These are phyloP conservation scores for Drosophila hamatofila DNA, from an alignment of 2,888 invertebrate species.

Conservation along the genomic window DNA sequence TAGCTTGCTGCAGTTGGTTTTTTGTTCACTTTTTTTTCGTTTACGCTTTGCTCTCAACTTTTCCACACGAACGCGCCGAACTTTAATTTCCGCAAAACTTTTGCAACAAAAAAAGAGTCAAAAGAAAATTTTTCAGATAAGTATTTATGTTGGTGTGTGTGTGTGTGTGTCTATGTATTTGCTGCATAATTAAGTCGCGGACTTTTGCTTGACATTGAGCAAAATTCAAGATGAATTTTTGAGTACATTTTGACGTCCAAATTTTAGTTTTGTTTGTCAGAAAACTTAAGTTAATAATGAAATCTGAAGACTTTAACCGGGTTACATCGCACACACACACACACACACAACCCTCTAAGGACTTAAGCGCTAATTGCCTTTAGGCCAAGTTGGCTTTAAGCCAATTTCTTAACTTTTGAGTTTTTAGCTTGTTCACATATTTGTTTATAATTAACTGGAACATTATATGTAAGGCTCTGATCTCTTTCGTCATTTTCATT, in stretches of 20 bases:
- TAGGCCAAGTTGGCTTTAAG: slow-evolving; percentile 45
- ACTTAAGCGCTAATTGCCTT: slow-evolving; percentile 49
- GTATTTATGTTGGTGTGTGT: background rate
- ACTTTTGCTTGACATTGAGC: slow-evolving; percentile 70
- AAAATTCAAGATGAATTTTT: slow-evolving; percentile 61
- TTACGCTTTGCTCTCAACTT: slow-evolving; percentile 39
- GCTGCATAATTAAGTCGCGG: slow-evolving; percentile 70
- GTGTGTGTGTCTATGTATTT: slow-evolving; percentile 4
- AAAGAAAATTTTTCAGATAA: slow-evolving; percentile 23
- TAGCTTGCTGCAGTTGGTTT: slow-evolving; percentile 34
- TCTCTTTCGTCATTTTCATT: slow-evolving; percentile 5
- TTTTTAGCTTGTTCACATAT: slow-evolving; percentile 55
- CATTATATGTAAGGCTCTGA: slow-evolving; percentile 36
- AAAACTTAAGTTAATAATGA: slow-evolving; percentile 61
- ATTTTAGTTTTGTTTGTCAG: slow-evolving; percentile 74
- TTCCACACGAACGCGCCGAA: slow-evolving; percentile 72
- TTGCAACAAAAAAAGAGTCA: slow-evolving; percentile 39
- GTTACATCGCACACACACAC: background rate
- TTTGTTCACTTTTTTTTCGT: slow-evolving; percentile 25
- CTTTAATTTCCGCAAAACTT: slow-evolving; percentile 73
- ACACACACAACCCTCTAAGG: background rate
- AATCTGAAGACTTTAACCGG: slow-evolving; percentile 13
- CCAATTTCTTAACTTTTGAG: slow-evolving; percentile 61
- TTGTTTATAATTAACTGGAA: slow-evolving; percentile 70
- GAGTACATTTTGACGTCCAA: slow-evolving; percentile 34